These are phyloP conservation scores for Koerneria pararmatus DNA, from an alignment of 2,888 invertebrate species.

Conservation along the genomic window DNA sequence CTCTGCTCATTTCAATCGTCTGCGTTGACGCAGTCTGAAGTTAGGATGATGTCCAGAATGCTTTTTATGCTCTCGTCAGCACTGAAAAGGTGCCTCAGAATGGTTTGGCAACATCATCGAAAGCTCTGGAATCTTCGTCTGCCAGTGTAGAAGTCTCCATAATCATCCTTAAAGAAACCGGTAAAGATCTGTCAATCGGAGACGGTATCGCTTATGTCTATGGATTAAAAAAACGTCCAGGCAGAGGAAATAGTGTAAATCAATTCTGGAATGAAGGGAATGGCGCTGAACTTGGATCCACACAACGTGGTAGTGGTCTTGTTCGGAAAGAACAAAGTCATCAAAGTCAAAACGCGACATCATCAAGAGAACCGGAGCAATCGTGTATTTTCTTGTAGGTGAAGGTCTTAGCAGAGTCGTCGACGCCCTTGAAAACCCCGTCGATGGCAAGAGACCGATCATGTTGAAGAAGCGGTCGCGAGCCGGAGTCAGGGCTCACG, in stretches of 20 bases:
- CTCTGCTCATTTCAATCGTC: too few species aligned
- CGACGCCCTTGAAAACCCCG: slow-evolving; percentile 82
- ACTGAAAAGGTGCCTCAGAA: slow-evolving; percentile 36
- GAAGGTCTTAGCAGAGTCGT: slow-evolving; percentile 92
- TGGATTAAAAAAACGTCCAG: slow-evolving; percentile 98
- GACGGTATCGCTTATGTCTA: slow-evolving; percentile 99
- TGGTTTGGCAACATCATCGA: slow-evolving; percentile 44
- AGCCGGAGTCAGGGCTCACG: slow-evolving; percentile 67
- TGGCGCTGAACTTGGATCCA: slow-evolving; percentile 99
- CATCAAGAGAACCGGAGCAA: slow-evolving; percentile 97
- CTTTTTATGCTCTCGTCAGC: slow-evolving; percentile 38
- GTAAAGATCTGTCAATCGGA: slow-evolving; percentile 92
- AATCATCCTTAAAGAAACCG: slow-evolving; percentile 70
- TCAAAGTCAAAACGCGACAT: slow-evolving; percentile 98
- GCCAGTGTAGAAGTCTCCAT: slow-evolving; percentile 93
- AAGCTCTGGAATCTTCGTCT: slow-evolving; percentile 50
- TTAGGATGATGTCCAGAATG: slow-evolving; percentile 50
- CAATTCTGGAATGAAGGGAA: slow-evolving; percentile 97
- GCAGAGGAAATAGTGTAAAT: slow-evolving; percentile 99
- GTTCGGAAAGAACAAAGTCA: slow-evolving; percentile 97
- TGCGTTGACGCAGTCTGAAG: too few species aligned
- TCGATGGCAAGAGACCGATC: slow-evolving; percentile 64
- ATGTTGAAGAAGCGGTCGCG: slow-evolving; percentile 45
- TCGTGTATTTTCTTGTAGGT: slow-evolving; percentile 97
- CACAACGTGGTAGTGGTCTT: slow-evolving; percentile 99